A percentile compares a stretch with the other conserved stretches of the same genome.
phyloP scores from a whole-genome alignment of 2,113 vertebrate species.

The Athene noctua region DNA sequence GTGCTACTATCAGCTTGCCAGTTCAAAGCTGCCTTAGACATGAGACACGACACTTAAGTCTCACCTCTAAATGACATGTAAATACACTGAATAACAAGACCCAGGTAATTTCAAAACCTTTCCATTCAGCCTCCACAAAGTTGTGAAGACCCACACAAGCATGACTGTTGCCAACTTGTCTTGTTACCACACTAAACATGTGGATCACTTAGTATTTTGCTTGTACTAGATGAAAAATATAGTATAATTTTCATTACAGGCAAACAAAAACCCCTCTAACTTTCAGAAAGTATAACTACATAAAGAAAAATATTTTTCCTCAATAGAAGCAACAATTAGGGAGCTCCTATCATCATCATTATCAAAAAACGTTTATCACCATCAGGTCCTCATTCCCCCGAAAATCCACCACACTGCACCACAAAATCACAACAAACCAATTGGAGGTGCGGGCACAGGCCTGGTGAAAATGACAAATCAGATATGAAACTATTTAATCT shows the following conservation, averaged over 20 bases:
- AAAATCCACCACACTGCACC: not conserved
- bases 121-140: not conserved
- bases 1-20: not conserved
- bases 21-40: not conserved
- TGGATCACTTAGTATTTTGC: not conserved
- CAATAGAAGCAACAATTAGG: not conserved
- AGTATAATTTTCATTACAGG: not conserved
- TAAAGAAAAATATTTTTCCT: not conserved
- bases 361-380: not conserved
- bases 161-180: not conserved
- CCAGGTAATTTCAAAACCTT: not conserved
- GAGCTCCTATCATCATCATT: not conserved
- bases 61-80: not conserved
- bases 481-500: not conserved
- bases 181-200: not conserved
- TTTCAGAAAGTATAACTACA: not conserved
- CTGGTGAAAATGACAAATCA: not conserved
- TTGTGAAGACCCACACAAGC: not conserved
- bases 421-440: not conserved
- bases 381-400: not conserved
- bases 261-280: not conserved
- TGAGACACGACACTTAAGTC: not conserved
- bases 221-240: not conserved
- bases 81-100: not conserved
- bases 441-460: accelerated